Base-by-base conservation (phyloP, 2,888 invertebrate genomes). In the Cosmorhoe ocellata region DNA sequence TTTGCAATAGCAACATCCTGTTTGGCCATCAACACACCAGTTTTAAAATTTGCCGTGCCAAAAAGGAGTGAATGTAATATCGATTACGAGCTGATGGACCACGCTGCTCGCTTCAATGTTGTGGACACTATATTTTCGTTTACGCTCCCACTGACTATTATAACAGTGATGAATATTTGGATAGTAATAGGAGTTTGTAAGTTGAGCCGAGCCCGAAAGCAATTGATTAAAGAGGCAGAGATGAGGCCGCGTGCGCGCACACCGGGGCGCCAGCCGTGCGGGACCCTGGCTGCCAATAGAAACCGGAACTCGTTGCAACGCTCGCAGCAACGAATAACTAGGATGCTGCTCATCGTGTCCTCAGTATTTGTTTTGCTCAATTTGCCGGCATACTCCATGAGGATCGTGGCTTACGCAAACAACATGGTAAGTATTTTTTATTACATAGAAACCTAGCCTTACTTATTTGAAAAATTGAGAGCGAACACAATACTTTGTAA, bases 281-380 rank as follows among this genome's bases (percentile, higher is more conserved):
- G 46, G 14, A 27, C 13, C 14, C 48, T 11, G 11, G 24, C 7
- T 6, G 24, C 1, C 27, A 30, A 24, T 12, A 18, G 40, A 33
- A 13, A 10, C 9, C 12, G 24, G 11, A 31, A n/a, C 37, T 31
- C 22, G 28, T 10, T 39, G 37, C 84, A 82, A 43, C 87, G 87
- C 38, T 91, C 93, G 0, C 94, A 95, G 71, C 90, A 93, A 13
- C 93, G 93, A 69, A 92, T 96, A 56, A 97, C 96, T 28, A 93
- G 95, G 71, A 96, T 96, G 95, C 86, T 97, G 48, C 91, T 97
- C 18, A 90, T 96, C 43, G 95, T 97, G 0, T 96, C 96, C 1
- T 92, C 94, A 0, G 94, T 95, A 0, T 97, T 95, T 77, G 92
- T 97, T 7, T 87, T 93, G 34, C 91, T 97, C 42, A 96, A 96